Base-by-base conservation (phyloP, 1,140 invertebrate genomes). In the Sinonovacula constricta region DNA sequence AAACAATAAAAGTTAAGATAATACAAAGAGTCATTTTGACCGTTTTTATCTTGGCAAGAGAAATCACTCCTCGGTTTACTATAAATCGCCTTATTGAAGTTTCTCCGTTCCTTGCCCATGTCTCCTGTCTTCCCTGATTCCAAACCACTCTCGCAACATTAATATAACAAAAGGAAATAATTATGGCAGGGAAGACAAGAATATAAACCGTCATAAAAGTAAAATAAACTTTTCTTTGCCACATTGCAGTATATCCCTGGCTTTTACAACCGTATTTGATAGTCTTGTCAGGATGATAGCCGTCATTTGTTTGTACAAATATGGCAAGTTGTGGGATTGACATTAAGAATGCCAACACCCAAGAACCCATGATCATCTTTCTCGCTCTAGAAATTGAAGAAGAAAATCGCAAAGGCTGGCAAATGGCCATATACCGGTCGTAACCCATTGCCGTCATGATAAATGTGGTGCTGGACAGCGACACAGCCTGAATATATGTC, bases 311-410 rank as follows among this genome's bases (percentile, higher is more conserved):
- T 74, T 89, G 81, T 14, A 86, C 86, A 81, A 92, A 92, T 30
- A 92, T 92, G 39, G 92, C 90, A 2, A 92, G 83, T 59, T 92
- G 90, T 0, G 92, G 92, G 22, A 91, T 76, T n/a, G 91, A 89
- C 22, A 91, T 86, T 3, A 92, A 63, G 54, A 91, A 89, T 5
- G 92, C 91, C 14, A 88, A 71, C 0, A 89, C 65, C 92, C 92
- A 92, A 3, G 91, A 90, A 2, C 85, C 60, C 1, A 82, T 67
- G 26, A 92, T 91, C 70, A 86, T 88, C 33, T 36, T 83, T 74
- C 85, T 84, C 66, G 83, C 85, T 53, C 81, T 59, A 56, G 79
- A 79, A 0, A 49, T 69, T 26, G 77, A 68, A 26, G 62, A 56
- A 12, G 69, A 67, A 78, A 91, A 89, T 26, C 85, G 85, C 26